Evolutionary conservation across 2,113 vertebrate species (phyloP).

Genomic region (Petaurus breviceps): DNA sequence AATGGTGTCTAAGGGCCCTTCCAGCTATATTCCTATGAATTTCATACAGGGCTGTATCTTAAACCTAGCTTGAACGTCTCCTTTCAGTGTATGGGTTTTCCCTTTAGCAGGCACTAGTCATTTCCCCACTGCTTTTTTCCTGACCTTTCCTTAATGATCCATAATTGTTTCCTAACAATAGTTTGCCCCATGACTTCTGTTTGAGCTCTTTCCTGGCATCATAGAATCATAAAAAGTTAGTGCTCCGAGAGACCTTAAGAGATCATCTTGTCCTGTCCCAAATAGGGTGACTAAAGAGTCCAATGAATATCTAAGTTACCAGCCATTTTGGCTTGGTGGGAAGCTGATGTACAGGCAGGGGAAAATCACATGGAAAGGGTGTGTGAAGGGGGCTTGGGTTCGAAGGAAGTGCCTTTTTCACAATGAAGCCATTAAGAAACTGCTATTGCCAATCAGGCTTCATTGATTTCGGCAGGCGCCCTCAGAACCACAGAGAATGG

Average conservation of each 20-base stretch:
- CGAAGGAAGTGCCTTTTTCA: background rate
- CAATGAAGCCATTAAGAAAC: slow-evolving; percentile 7
- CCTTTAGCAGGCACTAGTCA: background rate
- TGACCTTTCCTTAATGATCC: slow-evolving; percentile 16
- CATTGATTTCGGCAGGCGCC: background rate
- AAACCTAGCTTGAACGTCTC: background rate
- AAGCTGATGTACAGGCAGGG: background rate
- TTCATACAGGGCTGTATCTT: background rate
- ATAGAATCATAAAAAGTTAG: background rate
- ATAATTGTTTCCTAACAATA: slow-evolving; percentile 8
- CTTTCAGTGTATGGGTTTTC: background rate
- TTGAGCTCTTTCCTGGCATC: background rate
- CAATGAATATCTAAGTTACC: background rate
- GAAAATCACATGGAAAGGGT: background rate
- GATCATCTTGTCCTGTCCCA: background rate
- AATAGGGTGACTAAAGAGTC: background rate
- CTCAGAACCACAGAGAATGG: slow-evolving; percentile 7
- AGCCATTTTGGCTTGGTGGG: background rate
- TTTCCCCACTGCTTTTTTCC: background rate
- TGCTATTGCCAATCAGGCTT: background rate
- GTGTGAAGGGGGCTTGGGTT: background rate
- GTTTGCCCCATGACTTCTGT: background rate
- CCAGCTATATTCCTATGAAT: background rate
- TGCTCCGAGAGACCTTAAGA: background rate
- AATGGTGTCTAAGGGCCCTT: background rate